Evolutionary conservation across 2,113 vertebrate genomes (phyloP).

Genomic region (Grammomys surdaster): DNA sequence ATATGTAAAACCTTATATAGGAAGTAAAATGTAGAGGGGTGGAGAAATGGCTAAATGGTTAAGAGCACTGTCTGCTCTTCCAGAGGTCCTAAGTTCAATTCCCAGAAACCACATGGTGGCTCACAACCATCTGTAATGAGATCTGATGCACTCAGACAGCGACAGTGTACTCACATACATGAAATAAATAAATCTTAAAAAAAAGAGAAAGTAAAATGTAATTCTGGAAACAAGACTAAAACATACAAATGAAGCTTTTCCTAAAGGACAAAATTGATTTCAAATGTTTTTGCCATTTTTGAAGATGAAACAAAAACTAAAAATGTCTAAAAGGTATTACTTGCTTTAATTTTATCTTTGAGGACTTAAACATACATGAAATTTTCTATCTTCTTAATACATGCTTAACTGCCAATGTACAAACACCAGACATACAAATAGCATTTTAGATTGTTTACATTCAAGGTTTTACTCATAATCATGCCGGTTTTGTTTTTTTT

Average conservation of each 20-base stretch:
- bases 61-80: too few relatives aligned
- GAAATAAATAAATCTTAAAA: too few relatives aligned
- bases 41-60: too few relatives aligned
- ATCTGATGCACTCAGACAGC: too few relatives aligned
- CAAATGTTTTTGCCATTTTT: slow-evolving; percentile 10
- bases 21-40: neutral
- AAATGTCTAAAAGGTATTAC: neutral
- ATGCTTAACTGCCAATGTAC: neutral
- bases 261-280: neutral
- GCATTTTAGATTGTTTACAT: neutral
- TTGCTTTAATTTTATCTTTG: slow-evolving; percentile 17
- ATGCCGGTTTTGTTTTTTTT: neutral
- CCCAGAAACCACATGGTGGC: too few relatives aligned
- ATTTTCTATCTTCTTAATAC: neutral
- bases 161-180: too few relatives aligned
- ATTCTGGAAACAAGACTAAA: neutral
- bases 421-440: slow-evolving; percentile 24
- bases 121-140: too few relatives aligned
- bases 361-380: neutral
- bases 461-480: neutral
- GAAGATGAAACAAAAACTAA: neutral
- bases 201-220: neutral
- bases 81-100: too few relatives aligned
- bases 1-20: neutral
- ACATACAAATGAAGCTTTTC: neutral